Percentiles rank a stretch among this genome's conserved stretches.
Evolutionary conservation across 1,140 invertebrate species (phyloP).

Genomic region (Lanistes nyassanus): DNA sequence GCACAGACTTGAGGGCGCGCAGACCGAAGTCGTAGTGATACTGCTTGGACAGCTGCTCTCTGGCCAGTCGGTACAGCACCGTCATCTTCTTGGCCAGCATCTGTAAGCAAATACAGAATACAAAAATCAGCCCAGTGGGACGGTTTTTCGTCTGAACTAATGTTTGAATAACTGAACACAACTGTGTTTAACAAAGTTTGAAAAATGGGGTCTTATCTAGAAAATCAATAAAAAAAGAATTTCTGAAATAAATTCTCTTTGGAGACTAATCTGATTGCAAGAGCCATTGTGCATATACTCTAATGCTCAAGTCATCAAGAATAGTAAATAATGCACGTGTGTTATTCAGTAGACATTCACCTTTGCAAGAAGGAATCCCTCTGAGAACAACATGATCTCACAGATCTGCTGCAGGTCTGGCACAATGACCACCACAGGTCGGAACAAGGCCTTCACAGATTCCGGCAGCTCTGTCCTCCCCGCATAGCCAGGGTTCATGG

Average conservation of each 20-base stretch:
- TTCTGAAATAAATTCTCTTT: too few relatives aligned
- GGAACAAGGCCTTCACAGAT: slow-evolving; percentile 88
- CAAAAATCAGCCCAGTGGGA: too few relatives aligned
- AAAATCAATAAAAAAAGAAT: too few relatives aligned
- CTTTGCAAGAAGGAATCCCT: slow-evolving; percentile 88
- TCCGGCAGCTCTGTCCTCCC: slow-evolving; percentile 89
- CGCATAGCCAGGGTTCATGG: slow-evolving; percentile 93
- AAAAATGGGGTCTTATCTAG: too few relatives aligned
- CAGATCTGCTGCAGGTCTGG: slow-evolving; percentile 92
- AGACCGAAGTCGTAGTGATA: slow-evolving; percentile 95
- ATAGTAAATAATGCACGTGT: too few relatives aligned
- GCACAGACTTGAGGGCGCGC: slow-evolving; percentile 85
- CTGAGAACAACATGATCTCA: slow-evolving; percentile 89
- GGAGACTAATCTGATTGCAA: too few relatives aligned
- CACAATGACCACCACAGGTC: slow-evolving; percentile 88
- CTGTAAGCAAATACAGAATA: slow-evolving; percentile 53
- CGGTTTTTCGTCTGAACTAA: too few relatives aligned
- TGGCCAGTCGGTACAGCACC: slow-evolving; percentile 84
- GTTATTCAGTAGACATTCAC: slow-evolving; percentile 57
- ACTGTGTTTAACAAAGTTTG: too few relatives aligned
- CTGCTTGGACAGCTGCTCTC: slow-evolving; percentile 89
- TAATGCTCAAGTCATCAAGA: too few relatives aligned
- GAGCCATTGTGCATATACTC: too few relatives aligned
- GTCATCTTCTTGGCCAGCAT: slow-evolving; percentile 93
- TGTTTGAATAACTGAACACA: too few relatives aligned